phyloP scores from a whole-genome alignment of 1,140 invertebrate genomes.

The Cotesia chilonis region DNA sequence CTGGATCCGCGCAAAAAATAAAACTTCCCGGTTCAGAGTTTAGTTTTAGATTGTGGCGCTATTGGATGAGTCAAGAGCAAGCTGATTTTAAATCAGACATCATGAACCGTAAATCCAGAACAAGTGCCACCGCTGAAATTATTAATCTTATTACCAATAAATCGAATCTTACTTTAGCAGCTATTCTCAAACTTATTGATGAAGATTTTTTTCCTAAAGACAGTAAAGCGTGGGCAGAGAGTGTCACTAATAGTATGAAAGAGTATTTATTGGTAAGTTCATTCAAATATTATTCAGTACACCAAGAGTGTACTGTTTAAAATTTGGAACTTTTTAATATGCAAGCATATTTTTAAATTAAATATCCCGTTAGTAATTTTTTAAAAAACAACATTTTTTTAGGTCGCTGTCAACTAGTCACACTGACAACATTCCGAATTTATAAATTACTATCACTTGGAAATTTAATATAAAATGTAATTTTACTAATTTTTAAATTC shows the following conservation, averaged over 20 bases:
- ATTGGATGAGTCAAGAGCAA: slow-evolving; percentile 76
- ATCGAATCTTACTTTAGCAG: slow-evolving; percentile 72
- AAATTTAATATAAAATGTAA: too few relatives aligned
- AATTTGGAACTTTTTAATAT: too few relatives aligned
- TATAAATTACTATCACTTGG: too few relatives aligned
- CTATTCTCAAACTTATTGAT: slow-evolving; percentile 74
- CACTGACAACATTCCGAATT: too few relatives aligned
- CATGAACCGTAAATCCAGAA: slow-evolving; percentile 67
- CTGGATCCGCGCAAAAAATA: slow-evolving; percentile 64
- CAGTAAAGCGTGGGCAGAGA: slow-evolving; percentile 71
- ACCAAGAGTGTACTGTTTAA: too few relatives aligned
- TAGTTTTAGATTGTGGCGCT: slow-evolving; percentile 75
- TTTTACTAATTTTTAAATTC: too few relatives aligned
- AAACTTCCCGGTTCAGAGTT: slow-evolving; percentile 70
- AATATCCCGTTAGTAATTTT: too few relatives aligned
- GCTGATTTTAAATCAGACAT: slow-evolving; percentile 71
- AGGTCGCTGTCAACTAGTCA: too few relatives aligned
- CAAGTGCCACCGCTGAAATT: slow-evolving; percentile 55
- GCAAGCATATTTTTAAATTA: too few relatives aligned
- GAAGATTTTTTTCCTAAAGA: slow-evolving; percentile 71
- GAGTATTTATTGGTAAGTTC: slow-evolving; percentile 69
- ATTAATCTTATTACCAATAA: slow-evolving; percentile 54
- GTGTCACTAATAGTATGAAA: slow-evolving; percentile 69
- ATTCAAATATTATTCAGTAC: background rate
- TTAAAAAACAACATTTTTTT: too few relatives aligned